phyloP scores from a whole-genome alignment of 2,113 vertebrate genomes.

The Cyrtonyx montezumae region DNA sequence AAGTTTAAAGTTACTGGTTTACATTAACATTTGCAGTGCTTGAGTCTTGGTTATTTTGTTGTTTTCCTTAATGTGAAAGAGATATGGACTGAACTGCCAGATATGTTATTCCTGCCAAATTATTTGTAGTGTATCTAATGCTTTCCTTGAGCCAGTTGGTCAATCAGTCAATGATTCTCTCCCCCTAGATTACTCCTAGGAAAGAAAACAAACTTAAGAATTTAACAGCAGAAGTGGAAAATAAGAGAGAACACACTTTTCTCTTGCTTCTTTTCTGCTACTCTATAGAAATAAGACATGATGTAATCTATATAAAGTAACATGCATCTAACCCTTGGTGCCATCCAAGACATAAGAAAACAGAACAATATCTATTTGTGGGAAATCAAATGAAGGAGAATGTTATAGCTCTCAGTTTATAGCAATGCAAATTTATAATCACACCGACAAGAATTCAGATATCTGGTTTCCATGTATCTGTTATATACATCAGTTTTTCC shows the following conservation, averaged over 20 bases:
- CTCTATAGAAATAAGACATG: background rate
- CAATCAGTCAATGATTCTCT: background rate
- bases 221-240: background rate
- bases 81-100: slow-evolving; percentile 3
- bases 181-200: background rate
- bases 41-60: slow-evolving; percentile 16
- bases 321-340: background rate
- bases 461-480: background rate
- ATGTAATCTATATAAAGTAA: background rate
- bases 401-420: background rate
- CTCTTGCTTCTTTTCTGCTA: background rate
- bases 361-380: background rate
- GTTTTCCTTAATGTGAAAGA: slow-evolving; percentile 25
- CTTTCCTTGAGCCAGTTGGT: slow-evolving; percentile 31
- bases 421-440: background rate
- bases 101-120: background rate
- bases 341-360: background rate
- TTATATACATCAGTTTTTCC: background rate
- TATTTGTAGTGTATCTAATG: background rate
- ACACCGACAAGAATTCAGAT: background rate
- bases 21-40: slow-evolving; percentile 35
- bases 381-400: background rate
- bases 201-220: background rate
- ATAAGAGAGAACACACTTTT: background rate
- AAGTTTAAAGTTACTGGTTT: slow-evolving; percentile 56